Base-by-base conservation (phyloP, 2,113 vertebrate species). In the Caranx melampygus region DNA sequence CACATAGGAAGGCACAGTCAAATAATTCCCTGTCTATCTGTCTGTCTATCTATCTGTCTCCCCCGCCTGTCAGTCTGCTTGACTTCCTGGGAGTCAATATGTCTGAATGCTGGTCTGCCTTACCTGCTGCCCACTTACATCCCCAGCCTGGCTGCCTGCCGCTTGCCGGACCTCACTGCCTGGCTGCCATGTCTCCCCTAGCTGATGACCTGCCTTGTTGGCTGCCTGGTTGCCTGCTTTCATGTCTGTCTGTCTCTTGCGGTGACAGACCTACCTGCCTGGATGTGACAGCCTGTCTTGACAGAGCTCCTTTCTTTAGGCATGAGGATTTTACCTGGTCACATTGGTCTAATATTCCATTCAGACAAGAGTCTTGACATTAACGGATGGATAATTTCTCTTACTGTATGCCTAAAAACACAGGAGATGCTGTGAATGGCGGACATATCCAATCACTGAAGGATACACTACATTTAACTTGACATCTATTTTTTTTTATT, bases 51-150 rank as follows among this genome's bases (percentile, higher is more conserved):
- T 66, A 12, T 26, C 61, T 57, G 54, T 82, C 77, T 63, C 72
- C 61, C 55, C 55, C 21, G 57, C 67, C 78, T 64, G 80, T 87
- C 84, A 88, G 69, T 73, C 64, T 78, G 62, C 51, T 77, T 81
- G 83, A 62, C 84, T 87, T 51, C 73, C 69, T n/a, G 20, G 49
- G 60, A 87, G 80, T 89, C 83, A 76, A 61, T 72, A 61, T 51
- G 70, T 88, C 85, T 90, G 78, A 75, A 82, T 60, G 59, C 81
- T 72, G 51, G 44, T 71, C 66, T 81, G 66, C 57, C 75, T 90
- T 84, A 59, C 65, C 78, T 63, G 78, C 63, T 83, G 81, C 86
- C 86, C 86, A 87, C 81, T 84, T 83, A 77, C 81, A 88, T 77
- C 60, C 74, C 65, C n/a, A 44, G 70, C 72, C 83, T 77, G 86